Conservation (phyloP, 2,888 invertebrate species). For the Drosophila picticornis region DNA sequence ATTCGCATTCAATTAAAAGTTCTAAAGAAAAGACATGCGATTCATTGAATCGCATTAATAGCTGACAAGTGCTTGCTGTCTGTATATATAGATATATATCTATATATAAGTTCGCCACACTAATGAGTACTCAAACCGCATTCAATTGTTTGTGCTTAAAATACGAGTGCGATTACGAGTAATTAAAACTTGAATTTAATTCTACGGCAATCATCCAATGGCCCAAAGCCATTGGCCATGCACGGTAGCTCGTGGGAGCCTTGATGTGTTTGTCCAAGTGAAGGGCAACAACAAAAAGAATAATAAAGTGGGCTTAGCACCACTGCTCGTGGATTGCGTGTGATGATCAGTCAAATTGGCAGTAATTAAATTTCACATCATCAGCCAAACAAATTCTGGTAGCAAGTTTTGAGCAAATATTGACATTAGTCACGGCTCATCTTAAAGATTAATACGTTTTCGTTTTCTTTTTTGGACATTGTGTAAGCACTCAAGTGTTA, state of each 20-base stretch:
- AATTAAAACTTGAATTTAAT: constrained; percentile 49
- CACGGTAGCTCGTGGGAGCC: constrained; percentile 49
- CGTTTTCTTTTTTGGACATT: constrained; percentile 35
- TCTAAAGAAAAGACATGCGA: constrained; percentile 79
- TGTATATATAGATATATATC: neutral
- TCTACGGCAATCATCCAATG: constrained; percentile 25
- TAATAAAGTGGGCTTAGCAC: constrained; percentile 58
- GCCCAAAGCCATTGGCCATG: constrained; percentile 40
- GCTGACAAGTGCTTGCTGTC: constrained; percentile 11
- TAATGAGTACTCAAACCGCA: constrained; percentile 18
- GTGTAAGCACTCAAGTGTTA: constrained; percentile 64
- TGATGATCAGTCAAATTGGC: constrained; percentile 31
- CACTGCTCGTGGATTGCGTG: constrained; percentile 55
- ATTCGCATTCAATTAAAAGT: constrained; percentile 79
- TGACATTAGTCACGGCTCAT: constrained; percentile 74
- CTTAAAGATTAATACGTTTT: constrained; percentile 10
- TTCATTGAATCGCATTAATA: constrained; percentile 73
- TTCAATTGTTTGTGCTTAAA: constrained; percentile 34
- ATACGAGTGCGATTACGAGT: constrained; percentile 29
- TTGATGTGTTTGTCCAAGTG: constrained; percentile 59
- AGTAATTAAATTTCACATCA: constrained; percentile 77
- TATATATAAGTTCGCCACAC: neutral
- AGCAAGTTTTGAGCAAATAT: constrained; percentile 64
- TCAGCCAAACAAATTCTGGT: constrained; percentile 33
- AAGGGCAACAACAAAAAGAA: constrained; percentile 28